phyloP scores from a whole-genome alignment of 1,140 invertebrate genomes.

The Teleogryllus occipitalis region DNA sequence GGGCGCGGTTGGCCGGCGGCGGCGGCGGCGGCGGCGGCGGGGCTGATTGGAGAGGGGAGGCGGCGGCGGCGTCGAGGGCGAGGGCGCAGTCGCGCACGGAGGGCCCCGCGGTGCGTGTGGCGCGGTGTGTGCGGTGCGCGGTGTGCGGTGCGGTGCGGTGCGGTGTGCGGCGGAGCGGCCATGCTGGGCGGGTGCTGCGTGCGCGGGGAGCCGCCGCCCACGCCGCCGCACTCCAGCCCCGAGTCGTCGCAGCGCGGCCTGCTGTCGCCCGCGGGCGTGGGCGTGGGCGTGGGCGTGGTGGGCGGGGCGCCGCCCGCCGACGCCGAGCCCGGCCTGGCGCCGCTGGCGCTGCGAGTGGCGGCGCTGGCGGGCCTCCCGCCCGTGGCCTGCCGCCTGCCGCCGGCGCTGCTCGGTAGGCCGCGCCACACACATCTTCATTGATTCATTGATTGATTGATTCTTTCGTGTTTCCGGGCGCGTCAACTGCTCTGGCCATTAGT shows the following conservation, averaged over 20 bases:
- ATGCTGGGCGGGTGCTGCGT: background rate
- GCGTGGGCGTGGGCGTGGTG: too few species aligned
- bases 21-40: too few species aligned
- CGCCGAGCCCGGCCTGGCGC: too few species aligned
- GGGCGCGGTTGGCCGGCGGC: background rate
- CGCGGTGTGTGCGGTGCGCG: background rate
- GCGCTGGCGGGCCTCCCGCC: background rate
- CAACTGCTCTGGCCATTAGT: too few species aligned
- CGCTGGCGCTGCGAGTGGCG: background rate
- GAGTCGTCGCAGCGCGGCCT: background rate
- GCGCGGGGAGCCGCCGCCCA: background rate
- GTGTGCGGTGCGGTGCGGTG: background rate
- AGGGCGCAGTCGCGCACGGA: background rate
- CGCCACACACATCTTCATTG: too few species aligned
- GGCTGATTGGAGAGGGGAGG: background rate
- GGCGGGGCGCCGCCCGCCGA: too few species aligned
- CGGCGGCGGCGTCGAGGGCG: too few species aligned
- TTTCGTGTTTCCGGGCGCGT: too few species aligned
- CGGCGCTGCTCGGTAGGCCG: background rate
- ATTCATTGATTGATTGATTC: too few species aligned
- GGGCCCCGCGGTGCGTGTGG: too few species aligned
- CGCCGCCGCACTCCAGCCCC: background rate
- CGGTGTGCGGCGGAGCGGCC: background rate
- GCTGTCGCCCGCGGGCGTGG: background rate
- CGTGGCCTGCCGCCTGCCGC: background rate